Base-by-base conservation (phyloP, 2,888 invertebrate species). In the Nephrotoma appendiculata region DNA sequence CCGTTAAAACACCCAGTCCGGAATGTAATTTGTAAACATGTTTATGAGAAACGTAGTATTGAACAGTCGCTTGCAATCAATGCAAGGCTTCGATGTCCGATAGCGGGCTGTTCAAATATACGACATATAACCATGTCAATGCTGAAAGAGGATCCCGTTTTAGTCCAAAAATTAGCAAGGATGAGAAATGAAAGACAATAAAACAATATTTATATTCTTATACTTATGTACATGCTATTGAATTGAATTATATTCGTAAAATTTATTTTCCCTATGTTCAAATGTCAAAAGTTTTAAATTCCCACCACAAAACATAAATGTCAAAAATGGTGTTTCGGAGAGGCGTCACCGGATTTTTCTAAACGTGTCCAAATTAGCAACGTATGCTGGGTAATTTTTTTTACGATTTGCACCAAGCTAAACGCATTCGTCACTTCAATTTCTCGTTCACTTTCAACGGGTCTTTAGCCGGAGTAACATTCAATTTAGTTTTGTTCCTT, bases 391-490 rank as follows among this genome's bases (percentile, higher is more conserved):
- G 84, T 84, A 42, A 42, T 41, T 42, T 42, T 42, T 42, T 84
- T 42, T 84, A n/a, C 84, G 84, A 84, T n/a, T 42, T n/a, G 84
- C 42, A 84, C 84, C 84, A 84, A 84, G 84, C 84, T 84, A 84
- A 84, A 42, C 43, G 15, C 15, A 44, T 85, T 85, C 85, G 85
- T 85, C 85, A 85, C 44, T 92, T 91, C 91, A 88, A 91, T 92
- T 92, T 91, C 94, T 94, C 94, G 93, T 93, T 92, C 94, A 94
- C 94, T 94, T 94, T 94, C 93, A 94, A 93, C 93, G 93, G 93
- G 94, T 93, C 94, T 93, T 92, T 94, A 92, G 94, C 93, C 93
- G 93, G 93, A 93, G 92, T 92, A 93, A 93, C 94, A 93, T 91
- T 83, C 57, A 84, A 83, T 87, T 86, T 71, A 71, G 6, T 31